These are phyloP conservation scores for Dromius quadrimaculatus DNA, from an alignment of 2,888 invertebrate genomes.

Conservation along the genomic window DNA sequence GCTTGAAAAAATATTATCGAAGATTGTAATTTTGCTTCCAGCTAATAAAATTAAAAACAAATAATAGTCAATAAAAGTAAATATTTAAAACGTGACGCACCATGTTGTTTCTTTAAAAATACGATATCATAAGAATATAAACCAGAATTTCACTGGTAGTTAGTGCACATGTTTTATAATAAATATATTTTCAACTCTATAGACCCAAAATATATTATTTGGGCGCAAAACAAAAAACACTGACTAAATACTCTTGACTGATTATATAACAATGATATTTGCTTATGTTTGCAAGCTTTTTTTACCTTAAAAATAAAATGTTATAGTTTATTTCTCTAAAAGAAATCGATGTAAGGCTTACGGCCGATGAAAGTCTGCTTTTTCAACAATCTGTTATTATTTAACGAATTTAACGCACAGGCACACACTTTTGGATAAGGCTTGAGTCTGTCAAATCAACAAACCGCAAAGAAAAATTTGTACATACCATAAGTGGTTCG, in stretches of 20 bases:
- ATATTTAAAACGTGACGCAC: conserved; percentile 30
- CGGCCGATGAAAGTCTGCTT: conserved; percentile 46
- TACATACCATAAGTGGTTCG: conserved; percentile 25
- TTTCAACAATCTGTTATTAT: conserved; percentile 43
- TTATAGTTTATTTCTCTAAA: conserved; percentile 31
- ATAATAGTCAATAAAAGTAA: conserved; percentile 34
- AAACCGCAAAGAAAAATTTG: conserved; percentile 41
- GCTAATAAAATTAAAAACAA: conserved; percentile 22
- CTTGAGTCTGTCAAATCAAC: conserved; percentile 48
- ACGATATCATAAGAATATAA: conserved; percentile 51
- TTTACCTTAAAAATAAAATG: conserved; percentile 43
- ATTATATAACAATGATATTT: conserved; percentile 47
- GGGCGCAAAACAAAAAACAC: conserved; percentile 47
- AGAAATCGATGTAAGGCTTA: conserved; percentile 52
- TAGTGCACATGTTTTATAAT: conserved; percentile 47
- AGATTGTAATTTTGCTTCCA: too few relatives aligned
- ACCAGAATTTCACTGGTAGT: conserved; percentile 39
- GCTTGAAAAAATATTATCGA: too few relatives aligned
- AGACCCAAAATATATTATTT: conserved; percentile 37
- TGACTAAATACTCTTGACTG: conserved; percentile 48
- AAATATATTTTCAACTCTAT: conserved; percentile 51
- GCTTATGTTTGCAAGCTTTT: conserved; percentile 45
- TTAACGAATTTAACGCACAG: conserved; percentile 43
- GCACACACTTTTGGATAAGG: conserved; percentile 52
- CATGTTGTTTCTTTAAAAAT: conserved; percentile 35